These are phyloP conservation scores for Zaprionus ghesquierei DNA, from an alignment of 1,140 invertebrate species.

Conservation along the genomic window DNA sequence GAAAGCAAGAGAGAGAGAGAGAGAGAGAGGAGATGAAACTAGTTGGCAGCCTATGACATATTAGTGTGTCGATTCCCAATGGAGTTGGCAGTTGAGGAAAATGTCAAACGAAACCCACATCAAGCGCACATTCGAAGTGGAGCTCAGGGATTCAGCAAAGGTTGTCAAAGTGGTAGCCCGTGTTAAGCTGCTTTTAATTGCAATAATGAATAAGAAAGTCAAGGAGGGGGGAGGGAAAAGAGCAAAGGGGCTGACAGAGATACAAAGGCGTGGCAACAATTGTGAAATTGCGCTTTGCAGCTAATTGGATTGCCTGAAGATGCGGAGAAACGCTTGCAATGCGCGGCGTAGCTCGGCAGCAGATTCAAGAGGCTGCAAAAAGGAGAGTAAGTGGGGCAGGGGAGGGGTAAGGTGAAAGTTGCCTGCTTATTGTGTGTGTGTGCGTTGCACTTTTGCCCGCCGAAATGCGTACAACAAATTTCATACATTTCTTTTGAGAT, in stretches of 20 bases:
- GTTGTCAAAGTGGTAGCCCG: background rate
- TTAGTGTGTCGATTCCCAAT: background rate
- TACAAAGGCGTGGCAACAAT: background rate
- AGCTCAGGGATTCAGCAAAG: background rate
- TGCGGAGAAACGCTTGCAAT: background rate
- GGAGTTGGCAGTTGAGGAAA: background rate
- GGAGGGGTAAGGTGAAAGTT: background rate
- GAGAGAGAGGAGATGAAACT: too few species aligned
- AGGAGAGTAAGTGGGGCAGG: background rate
- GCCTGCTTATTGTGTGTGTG: slow-evolving; percentile 22
- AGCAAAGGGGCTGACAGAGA: too few species aligned
- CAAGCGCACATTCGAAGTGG: background rate
- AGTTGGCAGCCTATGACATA: background rate
- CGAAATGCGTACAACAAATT: slow-evolving; percentile 69
- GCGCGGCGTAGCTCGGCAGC: background rate
- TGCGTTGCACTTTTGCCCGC: slow-evolving; percentile 60
- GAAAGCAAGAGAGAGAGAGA: too few species aligned
- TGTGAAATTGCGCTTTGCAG: background rate
- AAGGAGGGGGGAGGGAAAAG: background rate
- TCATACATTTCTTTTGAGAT: slow-evolving; percentile 77
- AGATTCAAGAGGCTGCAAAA: background rate
- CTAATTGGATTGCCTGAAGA: background rate
- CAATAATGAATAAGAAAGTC: background rate
- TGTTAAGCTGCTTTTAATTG: background rate
- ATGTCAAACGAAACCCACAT: background rate